Base-by-base conservation (phyloP, 2,113 vertebrate species). In the Scopus umbretta region DNA sequence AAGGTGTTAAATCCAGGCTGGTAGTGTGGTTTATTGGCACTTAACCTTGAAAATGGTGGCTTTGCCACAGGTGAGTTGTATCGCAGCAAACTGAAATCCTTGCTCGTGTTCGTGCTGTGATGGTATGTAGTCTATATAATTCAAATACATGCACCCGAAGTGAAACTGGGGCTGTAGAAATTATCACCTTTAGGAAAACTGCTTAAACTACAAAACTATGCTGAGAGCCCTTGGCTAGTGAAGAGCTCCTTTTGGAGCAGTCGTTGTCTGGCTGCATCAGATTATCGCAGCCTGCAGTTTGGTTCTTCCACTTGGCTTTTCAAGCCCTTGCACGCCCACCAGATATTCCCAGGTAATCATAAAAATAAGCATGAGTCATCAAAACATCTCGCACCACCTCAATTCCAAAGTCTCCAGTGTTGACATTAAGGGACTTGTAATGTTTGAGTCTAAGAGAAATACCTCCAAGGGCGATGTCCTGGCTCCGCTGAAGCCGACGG, bases 311-410 rank as follows among this genome's bases (percentile, higher is more conserved):
- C 47, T 87, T 71, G 68, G 70, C 65, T 78, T 67, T 72, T 89
- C 7, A 13, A 91, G 58, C 29, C 53, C 59, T 63, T 63, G 55
- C 67, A 80, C 88, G 73, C 80, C 72, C 91, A 80, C 6, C 21
- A 84, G 45, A 74, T 84, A 94, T 13, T 85, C 61, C 59, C 88
- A 84, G 59, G 93, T 91, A 85, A 95, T 55, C 34, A 30, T 62
- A 73, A 86, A 92, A 96, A n/a, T 13, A 87, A 75, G n/a, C 5
- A 19, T 55, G 76, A 91, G 6, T 84, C 93, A 94, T 16, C 55
- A 62, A 86, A 92, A 84, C 50, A 78, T 55, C 56, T 74, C 12
- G 8, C 42, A 58, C 32, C 49, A 38, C 5, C 55, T 78, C n/a
- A 29, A 52, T 92, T 94, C 59, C 2, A 2, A 62, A 58, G 55